phyloP scores from a whole-genome alignment of 35 echinoderm and acorn worm genomes.

The Ophioderma brevispina region DNA sequence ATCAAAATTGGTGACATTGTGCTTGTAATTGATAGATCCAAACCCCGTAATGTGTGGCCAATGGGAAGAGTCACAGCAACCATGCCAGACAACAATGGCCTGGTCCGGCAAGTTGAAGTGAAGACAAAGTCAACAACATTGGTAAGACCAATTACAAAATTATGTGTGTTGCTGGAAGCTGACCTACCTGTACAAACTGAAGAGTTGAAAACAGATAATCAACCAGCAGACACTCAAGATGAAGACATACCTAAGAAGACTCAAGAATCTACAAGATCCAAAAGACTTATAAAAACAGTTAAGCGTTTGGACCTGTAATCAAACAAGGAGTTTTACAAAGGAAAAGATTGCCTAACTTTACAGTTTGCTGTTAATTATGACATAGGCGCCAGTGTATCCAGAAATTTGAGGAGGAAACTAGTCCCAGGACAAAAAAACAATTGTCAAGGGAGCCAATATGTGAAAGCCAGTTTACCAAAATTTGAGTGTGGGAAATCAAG shows the following conservation, averaged over 20 bases:
- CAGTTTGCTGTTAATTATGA: background rate
- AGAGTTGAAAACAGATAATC: too few species aligned
- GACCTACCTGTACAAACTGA: background rate
- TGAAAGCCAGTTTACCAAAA: too few species aligned
- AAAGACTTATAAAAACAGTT: background rate
- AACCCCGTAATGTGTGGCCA: slow-evolving; percentile 40
- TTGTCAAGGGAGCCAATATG: too few species aligned
- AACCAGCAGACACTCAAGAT: background rate
- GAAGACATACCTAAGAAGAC: background rate
- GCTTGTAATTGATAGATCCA: slow-evolving; percentile 40
- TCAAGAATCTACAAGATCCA: background rate
- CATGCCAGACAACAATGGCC: slow-evolving; percentile 35
- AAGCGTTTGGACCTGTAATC: background rate
- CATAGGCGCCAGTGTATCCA: background rate
- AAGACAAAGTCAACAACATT: background rate
- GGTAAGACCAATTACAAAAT: slow-evolving; percentile 10
- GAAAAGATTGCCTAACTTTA: background rate
- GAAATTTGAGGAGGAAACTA: too few species aligned
- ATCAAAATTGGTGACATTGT: slow-evolving; percentile 39
- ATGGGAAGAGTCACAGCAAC: slow-evolving; percentile 35
- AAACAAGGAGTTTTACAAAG: background rate
- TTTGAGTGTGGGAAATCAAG: too few species aligned
- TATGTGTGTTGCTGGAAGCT: slow-evolving; percentile 1
- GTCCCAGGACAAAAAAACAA: too few species aligned
- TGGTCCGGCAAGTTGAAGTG: background rate